A percentile compares a stretch with the other conserved stretches of the same genome.
These are phyloP conservation scores for Ornithoptera priamus DNA, from an alignment of 2,888 invertebrate genomes.

Conservation along the genomic window DNA sequence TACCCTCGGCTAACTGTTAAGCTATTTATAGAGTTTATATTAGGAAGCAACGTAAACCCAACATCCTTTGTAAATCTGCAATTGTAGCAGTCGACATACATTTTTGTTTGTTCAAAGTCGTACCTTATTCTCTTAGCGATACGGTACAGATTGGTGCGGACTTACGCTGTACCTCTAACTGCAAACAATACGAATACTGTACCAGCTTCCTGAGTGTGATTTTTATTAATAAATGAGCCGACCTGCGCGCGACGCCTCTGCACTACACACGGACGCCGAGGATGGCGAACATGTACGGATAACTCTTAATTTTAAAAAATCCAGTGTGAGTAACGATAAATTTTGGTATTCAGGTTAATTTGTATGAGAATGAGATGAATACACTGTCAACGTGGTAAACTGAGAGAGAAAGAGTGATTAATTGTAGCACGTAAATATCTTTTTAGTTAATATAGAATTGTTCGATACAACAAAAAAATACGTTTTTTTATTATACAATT, in stretches of 20 bases:
- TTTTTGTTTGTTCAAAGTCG: not conserved
- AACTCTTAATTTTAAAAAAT: too few species aligned
- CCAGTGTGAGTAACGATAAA: too few species aligned
- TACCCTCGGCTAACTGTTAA: constrained; percentile 22
- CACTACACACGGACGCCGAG: constrained; percentile 44
- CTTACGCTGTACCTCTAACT: not conserved
- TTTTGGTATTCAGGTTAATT: too few species aligned
- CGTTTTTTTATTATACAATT: too few species aligned
- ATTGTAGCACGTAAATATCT: too few species aligned
- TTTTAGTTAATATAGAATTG: too few species aligned
- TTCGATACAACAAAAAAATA: too few species aligned
- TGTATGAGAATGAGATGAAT: too few species aligned
- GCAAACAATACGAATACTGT: constrained; percentile 21
- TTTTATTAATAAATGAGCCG: constrained; percentile 74
- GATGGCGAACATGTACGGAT: constrained; percentile 23
- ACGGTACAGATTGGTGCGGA: constrained; percentile 6
- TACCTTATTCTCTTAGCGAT: not conserved
- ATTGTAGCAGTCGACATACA: constrained; percentile 3
- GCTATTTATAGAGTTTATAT: constrained; percentile 28
- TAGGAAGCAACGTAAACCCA: constrained; percentile 26
- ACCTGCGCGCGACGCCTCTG: constrained; percentile 52
- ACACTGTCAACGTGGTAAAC: too few species aligned
- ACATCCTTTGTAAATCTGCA: constrained; percentile 23
- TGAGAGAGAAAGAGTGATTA: too few species aligned
- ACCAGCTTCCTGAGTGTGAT: constrained; percentile 51